phyloP scores from a whole-genome alignment of 2,113 vertebrate genomes.

The Rhineura floridana region DNA sequence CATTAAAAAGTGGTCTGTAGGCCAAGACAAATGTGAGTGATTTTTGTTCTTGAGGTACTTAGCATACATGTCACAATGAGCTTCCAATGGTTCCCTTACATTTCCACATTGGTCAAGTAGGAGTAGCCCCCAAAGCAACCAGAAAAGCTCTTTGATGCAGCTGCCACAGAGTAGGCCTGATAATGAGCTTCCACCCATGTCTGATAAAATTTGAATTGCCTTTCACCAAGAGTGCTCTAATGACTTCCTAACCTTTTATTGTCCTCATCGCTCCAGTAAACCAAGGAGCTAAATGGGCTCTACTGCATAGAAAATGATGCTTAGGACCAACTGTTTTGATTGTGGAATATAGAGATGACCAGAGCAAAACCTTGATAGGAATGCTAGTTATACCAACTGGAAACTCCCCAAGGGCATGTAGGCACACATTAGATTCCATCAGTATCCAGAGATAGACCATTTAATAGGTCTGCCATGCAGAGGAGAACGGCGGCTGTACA shows the following conservation, averaged over 20 bases:
- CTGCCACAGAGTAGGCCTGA: background rate
- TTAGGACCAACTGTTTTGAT: background rate
- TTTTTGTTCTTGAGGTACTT: too few species aligned
- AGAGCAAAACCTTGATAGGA: background rate
- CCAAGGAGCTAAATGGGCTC: background rate
- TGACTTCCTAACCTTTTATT: background rate
- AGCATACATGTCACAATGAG: too few species aligned
- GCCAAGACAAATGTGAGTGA: too few species aligned
- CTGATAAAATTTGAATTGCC: too few species aligned
- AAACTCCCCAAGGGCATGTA: background rate
- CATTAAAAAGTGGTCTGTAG: too few species aligned
- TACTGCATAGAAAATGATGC: background rate
- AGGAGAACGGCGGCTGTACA: background rate
- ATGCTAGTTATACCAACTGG: background rate
- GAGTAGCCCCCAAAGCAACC: background rate
- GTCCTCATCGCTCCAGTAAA: background rate
- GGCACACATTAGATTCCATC: background rate
- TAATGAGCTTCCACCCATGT: background rate
- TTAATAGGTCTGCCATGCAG: background rate
- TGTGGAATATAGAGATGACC: background rate
- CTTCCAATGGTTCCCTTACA: background rate
- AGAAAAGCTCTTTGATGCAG: background rate
- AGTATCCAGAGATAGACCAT: too few species aligned
- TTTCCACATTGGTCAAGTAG: background rate
- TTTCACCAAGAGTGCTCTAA: background rate